Conservation (phyloP, 2,888 invertebrate genomes). For the Spodoptera exigua region DNA sequence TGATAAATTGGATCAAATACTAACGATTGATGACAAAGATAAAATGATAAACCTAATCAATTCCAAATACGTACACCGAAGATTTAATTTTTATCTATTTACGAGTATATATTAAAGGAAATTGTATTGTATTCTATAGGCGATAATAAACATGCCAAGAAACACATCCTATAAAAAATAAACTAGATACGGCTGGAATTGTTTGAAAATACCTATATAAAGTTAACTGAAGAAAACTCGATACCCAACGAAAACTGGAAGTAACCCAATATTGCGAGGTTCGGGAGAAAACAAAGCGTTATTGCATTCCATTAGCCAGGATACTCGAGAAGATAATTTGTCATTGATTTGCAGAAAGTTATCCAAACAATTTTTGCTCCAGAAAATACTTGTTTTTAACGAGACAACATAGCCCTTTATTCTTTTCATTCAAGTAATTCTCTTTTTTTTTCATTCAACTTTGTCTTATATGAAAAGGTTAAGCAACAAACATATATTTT, state of each 20-base stretch:
- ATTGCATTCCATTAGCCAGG: conserved; percentile 48
- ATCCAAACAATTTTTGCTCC: conserved; percentile 24
- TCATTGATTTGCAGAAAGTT: conserved; percentile 32
- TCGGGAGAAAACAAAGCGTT: conserved; percentile 43
- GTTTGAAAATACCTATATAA: conserved; percentile 12
- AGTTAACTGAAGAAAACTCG: conserved; percentile 20
- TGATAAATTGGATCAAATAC: too few species aligned
- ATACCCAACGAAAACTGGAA: conserved; percentile 2
- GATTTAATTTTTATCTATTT: too few species aligned
- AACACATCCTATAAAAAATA: background rate
- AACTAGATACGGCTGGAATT: background rate
- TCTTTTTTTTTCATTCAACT: too few species aligned
- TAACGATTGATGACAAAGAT: too few species aligned
- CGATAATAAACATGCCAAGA: too few species aligned
- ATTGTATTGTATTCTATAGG: too few species aligned
- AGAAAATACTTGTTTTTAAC: conserved; percentile 17
- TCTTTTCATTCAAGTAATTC: background rate
- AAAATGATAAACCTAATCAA: too few species aligned
- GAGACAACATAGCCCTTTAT: conserved; percentile 1
- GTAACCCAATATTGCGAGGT: conserved; percentile 32
- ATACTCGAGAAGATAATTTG: conserved; percentile 47
- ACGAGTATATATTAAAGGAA: too few species aligned
- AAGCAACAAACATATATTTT: too few species aligned
- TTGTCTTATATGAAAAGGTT: too few species aligned
- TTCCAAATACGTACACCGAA: too few species aligned